These are phyloP conservation scores for Ectemnius cavifrons DNA, from an alignment of 2,888 invertebrate species.

Conservation along the genomic window DNA sequence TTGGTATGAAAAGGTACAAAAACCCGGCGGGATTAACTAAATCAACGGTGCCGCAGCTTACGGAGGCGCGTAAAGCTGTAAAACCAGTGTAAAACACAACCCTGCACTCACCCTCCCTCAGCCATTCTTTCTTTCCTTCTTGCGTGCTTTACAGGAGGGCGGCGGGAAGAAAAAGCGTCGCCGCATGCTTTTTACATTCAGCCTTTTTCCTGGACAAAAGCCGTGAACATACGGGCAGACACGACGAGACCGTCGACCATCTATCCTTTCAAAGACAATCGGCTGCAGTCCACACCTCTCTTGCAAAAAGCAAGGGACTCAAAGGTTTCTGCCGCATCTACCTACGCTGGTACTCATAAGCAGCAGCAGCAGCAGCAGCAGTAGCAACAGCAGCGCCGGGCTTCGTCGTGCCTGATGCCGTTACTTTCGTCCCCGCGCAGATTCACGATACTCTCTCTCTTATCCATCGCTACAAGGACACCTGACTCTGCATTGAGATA, in stretches of 20 bases:
- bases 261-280: slow-evolving; percentile 41
- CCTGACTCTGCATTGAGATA: background rate
- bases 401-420: background rate
- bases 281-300: slow-evolving; percentile 20
- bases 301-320: slow-evolving; percentile 23
- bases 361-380: background rate
- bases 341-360: slow-evolving; percentile 2
- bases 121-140: slow-evolving; percentile 5
- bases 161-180: slow-evolving; percentile 30
- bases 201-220: slow-evolving; percentile 44
- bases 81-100: slow-evolving; percentile 27
- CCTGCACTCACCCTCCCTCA: background rate
- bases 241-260: slow-evolving; percentile 26
- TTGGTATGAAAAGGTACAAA: too few species aligned
- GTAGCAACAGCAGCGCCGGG: background rate
- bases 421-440: background rate
- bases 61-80: slow-evolving; percentile 18
- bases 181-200: slow-evolving; percentile 42
- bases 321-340: slow-evolving; percentile 18
- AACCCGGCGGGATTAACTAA: slow-evolving; percentile 21
- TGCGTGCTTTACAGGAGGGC: slow-evolving; percentile 1
- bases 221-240: slow-evolving; percentile 28
- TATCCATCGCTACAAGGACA: slow-evolving; percentile 6
- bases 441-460: too few species aligned
- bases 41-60: slow-evolving; percentile 16